Evolutionary conservation across 2,113 vertebrate species (phyloP).

Genomic region (Camelus dromedarius): DNA sequence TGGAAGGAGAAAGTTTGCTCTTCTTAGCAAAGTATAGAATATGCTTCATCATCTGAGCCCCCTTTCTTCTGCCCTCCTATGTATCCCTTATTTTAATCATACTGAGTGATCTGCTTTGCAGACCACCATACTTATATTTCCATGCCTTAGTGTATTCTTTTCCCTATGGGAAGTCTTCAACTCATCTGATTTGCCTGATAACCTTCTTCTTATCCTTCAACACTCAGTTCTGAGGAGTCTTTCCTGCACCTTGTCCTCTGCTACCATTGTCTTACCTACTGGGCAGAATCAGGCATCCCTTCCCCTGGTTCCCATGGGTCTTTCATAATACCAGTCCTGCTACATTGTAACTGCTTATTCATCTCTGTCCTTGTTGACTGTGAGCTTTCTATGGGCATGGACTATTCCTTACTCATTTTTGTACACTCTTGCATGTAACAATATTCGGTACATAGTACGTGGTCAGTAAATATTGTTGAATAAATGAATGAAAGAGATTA

Average conservation of each 20-base stretch:
- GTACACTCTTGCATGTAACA: background rate
- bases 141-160: background rate
- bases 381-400: background rate
- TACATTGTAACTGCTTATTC: background rate
- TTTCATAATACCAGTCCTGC: background rate
- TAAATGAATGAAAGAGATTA: background rate
- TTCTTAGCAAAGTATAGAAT: background rate
- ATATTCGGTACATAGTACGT: background rate
- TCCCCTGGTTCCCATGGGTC: background rate
- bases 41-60: background rate
- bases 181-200: background rate
- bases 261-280: background rate
- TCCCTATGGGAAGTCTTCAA: background rate
- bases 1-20: background rate
- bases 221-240: background rate
- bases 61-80: background rate
- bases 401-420: background rate
- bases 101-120: background rate
- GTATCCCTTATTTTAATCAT: background rate
- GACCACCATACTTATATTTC: background rate
- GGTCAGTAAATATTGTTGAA: background rate
- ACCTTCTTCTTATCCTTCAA: background rate
- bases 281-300: background rate
- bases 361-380: background rate
- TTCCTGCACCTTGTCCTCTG: background rate